Evolutionary conservation across 2,888 invertebrate species (phyloP), one percentile per base, ranked within the genome.

Genomic region (Caenorhabditis sp.): DNA sequence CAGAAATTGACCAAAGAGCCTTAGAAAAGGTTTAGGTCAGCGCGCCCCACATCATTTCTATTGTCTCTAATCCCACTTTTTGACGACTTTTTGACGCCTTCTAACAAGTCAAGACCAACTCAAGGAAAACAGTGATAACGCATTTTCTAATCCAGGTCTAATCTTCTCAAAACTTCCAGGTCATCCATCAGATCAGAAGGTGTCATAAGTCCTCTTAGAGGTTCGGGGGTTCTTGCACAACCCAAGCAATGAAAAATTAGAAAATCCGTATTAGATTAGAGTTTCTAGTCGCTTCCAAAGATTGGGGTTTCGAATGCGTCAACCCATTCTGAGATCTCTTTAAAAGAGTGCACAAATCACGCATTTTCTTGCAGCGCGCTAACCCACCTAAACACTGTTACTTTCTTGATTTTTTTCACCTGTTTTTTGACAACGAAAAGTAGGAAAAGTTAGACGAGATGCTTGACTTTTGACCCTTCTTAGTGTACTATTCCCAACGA

Each of bases 301-400:
- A 22, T 49, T 16, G 47, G 47, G n/a, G n/a, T n/a, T 47, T 35
- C 31, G n/a, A 47, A 47, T 51, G 51, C 54, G 54, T 24, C 54
- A 54, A 26, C 22, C n/a, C 26, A 7, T 54, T 26, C 24, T 26
- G 54, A 26, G 47, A 38, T 38, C 38, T 38, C 2, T 49, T n/a
- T 14, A n/a, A 47, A 49, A 19, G 19, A 49, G 38, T 49, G 26
- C 54, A 26, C 12, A 26, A 54, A 54, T 54, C 54, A 54, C 14
- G 26, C 26, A 54, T 12, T 47, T 38, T 19, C 19, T 49, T n/a
- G 47, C 47, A 47, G 22, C 4, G 0, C 14, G 10, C 49, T n/a
- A 49, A 49, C 49, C 49, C 49, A 26, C 51, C 10, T 51, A 19
- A n/a, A 51, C 54, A 54, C 22, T 54, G 54, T 54, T 54, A 54